Conservation (phyloP, 2,888 invertebrate species). For the Leptopilina drosophilae region DNA sequence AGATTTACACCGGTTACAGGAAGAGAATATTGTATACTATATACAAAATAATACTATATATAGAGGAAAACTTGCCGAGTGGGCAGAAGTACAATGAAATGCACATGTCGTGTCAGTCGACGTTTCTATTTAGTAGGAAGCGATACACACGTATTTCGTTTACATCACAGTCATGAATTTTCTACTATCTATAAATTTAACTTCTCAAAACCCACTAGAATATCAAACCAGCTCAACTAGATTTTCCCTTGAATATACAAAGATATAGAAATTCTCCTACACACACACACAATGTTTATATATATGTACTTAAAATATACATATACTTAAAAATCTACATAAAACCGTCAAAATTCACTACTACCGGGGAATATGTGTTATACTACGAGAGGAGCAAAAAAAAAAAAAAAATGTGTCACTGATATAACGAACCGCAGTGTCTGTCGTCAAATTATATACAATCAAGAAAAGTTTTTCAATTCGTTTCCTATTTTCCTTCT, state of each 20-base stretch:
- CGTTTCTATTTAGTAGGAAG: slow-evolving; percentile 39
- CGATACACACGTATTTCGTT: slow-evolving; percentile 40
- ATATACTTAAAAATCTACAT: neutral
- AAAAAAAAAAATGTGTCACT: neutral
- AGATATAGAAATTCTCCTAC: neutral
- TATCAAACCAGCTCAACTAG: neutral
- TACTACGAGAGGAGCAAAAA: too few species aligned
- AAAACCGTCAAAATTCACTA: slow-evolving; percentile 3
- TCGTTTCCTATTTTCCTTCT: too few species aligned
- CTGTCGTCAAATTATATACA: neutral
- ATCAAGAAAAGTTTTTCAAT: neutral
- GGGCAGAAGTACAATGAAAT: slow-evolving; percentile 24
- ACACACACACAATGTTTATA: too few species aligned
- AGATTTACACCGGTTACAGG: neutral
- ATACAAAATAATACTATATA: too few species aligned
- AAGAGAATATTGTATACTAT: too few species aligned
- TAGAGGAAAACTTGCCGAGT: slow-evolving; percentile 30
- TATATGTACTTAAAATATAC: too few species aligned
- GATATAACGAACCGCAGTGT: slow-evolving; percentile 11
- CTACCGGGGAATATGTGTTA: neutral
- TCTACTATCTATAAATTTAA: slow-evolving; percentile 35
- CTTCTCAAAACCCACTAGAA: slow-evolving; percentile 31
- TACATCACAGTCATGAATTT: slow-evolving; percentile 38
- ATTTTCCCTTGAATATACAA: slow-evolving; percentile 21
- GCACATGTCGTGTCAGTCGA: slow-evolving; percentile 24